A percentile compares a stretch with the other conserved stretches of the same genome.
These are phyloP conservation scores for Cyclopterus lumpus DNA, from an alignment of 2,797 vertebrate genomes.

Conservation along the genomic window DNA sequence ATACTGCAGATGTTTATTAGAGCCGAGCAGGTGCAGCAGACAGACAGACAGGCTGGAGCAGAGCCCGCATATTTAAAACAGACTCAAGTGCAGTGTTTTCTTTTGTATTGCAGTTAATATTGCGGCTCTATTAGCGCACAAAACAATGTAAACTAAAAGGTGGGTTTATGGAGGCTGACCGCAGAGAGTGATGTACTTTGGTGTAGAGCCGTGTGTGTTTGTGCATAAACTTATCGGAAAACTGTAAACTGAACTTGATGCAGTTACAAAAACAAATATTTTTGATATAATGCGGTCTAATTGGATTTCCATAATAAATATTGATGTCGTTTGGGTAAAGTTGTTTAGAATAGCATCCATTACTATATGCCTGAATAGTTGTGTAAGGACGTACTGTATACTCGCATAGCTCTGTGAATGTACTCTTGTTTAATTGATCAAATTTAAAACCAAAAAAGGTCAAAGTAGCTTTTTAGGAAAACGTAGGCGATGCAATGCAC, in stretches of 20 bases:
- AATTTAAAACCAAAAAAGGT: neutral
- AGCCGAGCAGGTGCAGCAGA: conserved; percentile 24
- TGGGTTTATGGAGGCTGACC: conserved; percentile 15
- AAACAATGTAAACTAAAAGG: conserved; percentile 5
- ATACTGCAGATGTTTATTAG: conserved; percentile 47
- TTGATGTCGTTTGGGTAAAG: neutral
- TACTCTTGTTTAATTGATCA: neutral
- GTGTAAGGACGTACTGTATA: neutral
- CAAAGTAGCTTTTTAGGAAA: neutral
- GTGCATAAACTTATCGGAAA: conserved; percentile 5
- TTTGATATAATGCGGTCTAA: conserved; percentile 6
- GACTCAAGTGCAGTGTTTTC: conserved; percentile 40
- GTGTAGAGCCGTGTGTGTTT: neutral
- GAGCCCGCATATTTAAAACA: conserved; percentile 60
- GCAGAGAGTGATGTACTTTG: neutral
- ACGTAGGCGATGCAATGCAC: too few relatives aligned
- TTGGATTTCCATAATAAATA: neutral
- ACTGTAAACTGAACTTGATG: conserved; percentile 30
- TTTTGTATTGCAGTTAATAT: conserved; percentile 28
- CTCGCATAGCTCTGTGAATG: too few relatives aligned
- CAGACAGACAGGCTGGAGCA: conserved; percentile 39
- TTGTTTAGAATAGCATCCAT: neutral
- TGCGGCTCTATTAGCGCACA: neutral
- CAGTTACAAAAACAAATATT: conserved; percentile 10
- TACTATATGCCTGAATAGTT: neutral